Conservation (phyloP, 2,113 vertebrate species). For the Acanthisitta chloris region DNA sequence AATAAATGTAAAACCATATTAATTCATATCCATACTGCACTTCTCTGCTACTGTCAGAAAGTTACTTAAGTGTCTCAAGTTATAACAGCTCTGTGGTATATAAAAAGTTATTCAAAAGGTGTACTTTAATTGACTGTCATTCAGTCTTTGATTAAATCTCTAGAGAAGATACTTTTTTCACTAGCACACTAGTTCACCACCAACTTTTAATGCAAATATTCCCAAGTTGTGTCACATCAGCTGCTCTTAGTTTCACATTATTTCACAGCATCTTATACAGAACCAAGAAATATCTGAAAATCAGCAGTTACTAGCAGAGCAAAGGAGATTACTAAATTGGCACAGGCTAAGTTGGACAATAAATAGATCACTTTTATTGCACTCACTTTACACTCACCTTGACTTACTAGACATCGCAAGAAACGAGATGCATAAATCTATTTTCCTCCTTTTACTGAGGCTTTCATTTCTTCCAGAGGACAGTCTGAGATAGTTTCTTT, state of each 20-base stretch:
- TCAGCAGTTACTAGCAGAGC: neutral
- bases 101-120: neutral
- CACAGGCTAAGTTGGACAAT: neutral
- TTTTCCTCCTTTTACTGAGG: neutral
- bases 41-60: neutral
- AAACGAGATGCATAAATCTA: neutral
- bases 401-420: neutral
- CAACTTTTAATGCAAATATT: neutral
- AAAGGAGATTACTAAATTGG: neutral
- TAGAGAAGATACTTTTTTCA: neutral
- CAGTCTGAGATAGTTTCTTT: neutral
- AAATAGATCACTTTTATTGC: neutral
- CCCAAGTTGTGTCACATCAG: neutral
- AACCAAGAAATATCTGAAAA: neutral
- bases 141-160: neutral
- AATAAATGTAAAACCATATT: neutral
- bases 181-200: neutral
- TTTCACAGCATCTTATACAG: neutral
- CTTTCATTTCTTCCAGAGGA: neutral
- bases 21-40: neutral
- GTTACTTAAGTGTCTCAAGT: neutral
- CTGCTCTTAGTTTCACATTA: neutral
- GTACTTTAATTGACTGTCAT: neutral
- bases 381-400: neutral
- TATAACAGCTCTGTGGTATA: neutral